Percentiles rank a stretch among this genome's conserved stretches.
phyloP scores from a whole-genome alignment of 2,888 invertebrate genomes.

The Drosophila nr. perissopoda region DNA sequence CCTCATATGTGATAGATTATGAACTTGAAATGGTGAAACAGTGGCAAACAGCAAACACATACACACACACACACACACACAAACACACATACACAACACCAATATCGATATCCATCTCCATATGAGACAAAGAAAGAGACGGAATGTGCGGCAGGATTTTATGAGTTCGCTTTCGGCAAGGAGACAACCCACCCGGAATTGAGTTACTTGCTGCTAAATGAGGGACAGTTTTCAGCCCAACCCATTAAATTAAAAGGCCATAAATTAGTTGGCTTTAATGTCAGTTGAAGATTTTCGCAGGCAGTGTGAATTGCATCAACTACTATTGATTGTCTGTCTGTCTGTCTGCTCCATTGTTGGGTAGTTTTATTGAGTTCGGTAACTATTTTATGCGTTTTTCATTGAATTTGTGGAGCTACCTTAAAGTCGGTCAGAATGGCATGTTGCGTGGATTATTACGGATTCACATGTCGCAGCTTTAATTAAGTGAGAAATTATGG shows the following conservation, averaged over 20 bases:
- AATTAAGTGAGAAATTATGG: background rate
- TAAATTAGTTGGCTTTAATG: conserved; percentile 83
- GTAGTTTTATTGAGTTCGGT: conserved; percentile 60
- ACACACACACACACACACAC: background rate
- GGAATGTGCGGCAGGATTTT: conserved; percentile 38
- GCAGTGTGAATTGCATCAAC: conserved; percentile 72
- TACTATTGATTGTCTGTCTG: conserved; percentile 53
- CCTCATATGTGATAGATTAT: conserved; percentile 69
- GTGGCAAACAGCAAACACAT: conserved; percentile 47
- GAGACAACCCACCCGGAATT: conserved; percentile 59
- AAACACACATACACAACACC: background rate
- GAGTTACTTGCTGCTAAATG: conserved; percentile 55
- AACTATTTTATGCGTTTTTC: conserved; percentile 67
- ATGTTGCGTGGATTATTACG: background rate
- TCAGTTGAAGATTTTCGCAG: conserved; percentile 73
- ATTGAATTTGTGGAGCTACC: conserved; percentile 46
- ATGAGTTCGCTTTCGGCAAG: conserved; percentile 49
- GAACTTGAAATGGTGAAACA: conserved; percentile 68
- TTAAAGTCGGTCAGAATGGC: conserved; percentile 11
- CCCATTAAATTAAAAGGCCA: conserved; percentile 85
- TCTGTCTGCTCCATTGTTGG: conserved; percentile 25
- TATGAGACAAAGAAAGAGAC: conserved; percentile 10
- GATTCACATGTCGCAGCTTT: background rate
- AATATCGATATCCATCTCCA: conserved; percentile 14
- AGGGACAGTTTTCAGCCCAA: conserved; percentile 76